Percentiles rank a stretch among this genome's conserved stretches.
Conservation (phyloP, 2,797 vertebrate species). For the Phylloscopus collybita region DNA sequence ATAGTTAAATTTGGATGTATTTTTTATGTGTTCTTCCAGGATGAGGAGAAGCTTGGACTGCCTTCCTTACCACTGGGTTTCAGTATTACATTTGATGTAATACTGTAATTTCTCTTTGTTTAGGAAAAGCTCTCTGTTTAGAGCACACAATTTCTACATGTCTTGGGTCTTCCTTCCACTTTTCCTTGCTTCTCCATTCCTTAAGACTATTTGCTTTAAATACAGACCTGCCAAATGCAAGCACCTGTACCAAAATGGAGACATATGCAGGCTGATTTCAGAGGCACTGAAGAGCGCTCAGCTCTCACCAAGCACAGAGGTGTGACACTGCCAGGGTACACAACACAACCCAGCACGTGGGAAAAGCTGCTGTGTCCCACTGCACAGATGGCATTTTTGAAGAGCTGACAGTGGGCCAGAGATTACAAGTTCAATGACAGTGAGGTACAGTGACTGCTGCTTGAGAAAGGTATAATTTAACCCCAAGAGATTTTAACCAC, state of each 20-base stretch:
- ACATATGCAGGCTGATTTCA: not conserved
- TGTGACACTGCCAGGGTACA: not conserved
- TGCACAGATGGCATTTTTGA: not conserved
- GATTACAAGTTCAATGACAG: not conserved
- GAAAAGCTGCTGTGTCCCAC: not conserved
- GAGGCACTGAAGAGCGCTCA: not conserved
- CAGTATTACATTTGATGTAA: not conserved
- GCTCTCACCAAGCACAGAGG: not conserved
- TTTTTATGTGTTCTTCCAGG: not conserved
- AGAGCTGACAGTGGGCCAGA: fast-evolving
- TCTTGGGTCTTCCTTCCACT: not conserved
- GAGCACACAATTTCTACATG: not conserved
- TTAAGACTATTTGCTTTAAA: not conserved
- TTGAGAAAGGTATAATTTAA: not conserved
- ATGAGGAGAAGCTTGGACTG: not conserved
- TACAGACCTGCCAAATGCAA: not conserved
- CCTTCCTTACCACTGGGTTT: not conserved
- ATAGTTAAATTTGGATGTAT: not conserved
- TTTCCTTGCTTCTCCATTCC: not conserved
- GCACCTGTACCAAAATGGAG: not conserved
- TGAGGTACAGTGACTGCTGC: not conserved
- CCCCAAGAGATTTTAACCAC: not conserved
- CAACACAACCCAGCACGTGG: fast-evolving
- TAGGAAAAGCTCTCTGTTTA: not conserved
- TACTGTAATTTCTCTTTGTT: not conserved